phyloP scores from a whole-genome alignment of 2,888 invertebrate species.

The Uropetala carovei region DNA sequence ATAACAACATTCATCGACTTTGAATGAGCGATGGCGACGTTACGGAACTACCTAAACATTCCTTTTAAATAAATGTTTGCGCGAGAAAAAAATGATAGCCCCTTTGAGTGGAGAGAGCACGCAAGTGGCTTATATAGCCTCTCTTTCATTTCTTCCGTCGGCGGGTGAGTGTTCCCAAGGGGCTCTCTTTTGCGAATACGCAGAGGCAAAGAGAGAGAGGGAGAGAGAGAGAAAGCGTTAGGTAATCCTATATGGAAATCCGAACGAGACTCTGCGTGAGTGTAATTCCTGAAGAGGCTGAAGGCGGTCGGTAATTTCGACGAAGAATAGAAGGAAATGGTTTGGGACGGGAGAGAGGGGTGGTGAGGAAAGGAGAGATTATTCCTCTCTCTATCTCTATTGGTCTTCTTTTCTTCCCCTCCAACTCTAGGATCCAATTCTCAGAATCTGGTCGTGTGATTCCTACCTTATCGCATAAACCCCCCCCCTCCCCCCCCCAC shows the following conservation, averaged over 20 bases:
- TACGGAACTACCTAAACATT: too few relatives aligned
- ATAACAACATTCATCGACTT: too few relatives aligned
- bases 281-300: neutral
- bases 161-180: neutral
- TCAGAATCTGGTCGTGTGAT: neutral
- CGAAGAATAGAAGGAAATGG: neutral
- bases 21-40: too few relatives aligned
- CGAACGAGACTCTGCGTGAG: conserved; percentile 9
- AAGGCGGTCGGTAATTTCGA: neutral
- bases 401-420: neutral
- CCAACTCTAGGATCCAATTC: neutral
- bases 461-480: neutral
- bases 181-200: neutral
- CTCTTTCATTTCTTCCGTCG: neutral
- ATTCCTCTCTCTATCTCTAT: neutral
- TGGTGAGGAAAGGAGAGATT: neutral
- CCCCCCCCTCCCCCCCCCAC: neutral
- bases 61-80: too few relatives aligned
- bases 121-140: too few relatives aligned
- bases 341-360: neutral
- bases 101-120: too few relatives aligned
- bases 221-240: neutral
- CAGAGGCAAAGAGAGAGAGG: too few relatives aligned
- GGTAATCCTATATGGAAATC: conserved; percentile 11
- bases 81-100: too few relatives aligned